Conservation (phyloP, 1,140 invertebrate species). For the Grapholita molesta region DNA sequence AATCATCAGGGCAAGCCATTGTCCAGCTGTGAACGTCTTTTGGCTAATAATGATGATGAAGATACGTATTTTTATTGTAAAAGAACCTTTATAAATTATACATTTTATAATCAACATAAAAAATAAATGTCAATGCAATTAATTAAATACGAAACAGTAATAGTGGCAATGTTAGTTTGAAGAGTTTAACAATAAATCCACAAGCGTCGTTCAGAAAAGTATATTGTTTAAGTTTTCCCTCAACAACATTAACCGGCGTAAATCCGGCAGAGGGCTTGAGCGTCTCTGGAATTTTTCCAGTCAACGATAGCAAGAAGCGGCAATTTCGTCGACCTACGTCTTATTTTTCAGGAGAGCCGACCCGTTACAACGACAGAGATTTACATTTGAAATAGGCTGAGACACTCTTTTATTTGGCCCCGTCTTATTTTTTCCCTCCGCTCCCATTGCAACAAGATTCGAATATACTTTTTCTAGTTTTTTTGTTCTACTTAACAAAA, state of each 20-base stretch:
- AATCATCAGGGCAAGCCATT: no score
- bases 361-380: slow-evolving; percentile 61
- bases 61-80: no score
- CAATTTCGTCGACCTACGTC: slow-evolving; percentile 52
- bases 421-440: slow-evolving; percentile 40
- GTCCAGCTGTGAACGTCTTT: no score
- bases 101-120: no score
- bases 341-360: slow-evolving; percentile 59
- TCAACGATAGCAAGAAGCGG: slow-evolving; percentile 54
- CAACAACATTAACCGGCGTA: slow-evolving; percentile 43
- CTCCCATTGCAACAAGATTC: slow-evolving; percentile 29
- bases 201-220: background rate
- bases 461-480: background rate
- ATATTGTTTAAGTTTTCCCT: slow-evolving; percentile 18
- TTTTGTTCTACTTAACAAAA: background rate
- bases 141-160: background rate
- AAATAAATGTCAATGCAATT: background rate
- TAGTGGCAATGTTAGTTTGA: background rate
- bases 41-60: no score
- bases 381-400: slow-evolving; percentile 67
- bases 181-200: background rate
- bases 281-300: slow-evolving; percentile 54
- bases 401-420: slow-evolving; percentile 50
- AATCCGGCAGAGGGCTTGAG: slow-evolving; percentile 46
- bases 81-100: no score